phyloP scores from a whole-genome alignment of 2,113 vertebrate genomes.

The Macquaria australasica region DNA sequence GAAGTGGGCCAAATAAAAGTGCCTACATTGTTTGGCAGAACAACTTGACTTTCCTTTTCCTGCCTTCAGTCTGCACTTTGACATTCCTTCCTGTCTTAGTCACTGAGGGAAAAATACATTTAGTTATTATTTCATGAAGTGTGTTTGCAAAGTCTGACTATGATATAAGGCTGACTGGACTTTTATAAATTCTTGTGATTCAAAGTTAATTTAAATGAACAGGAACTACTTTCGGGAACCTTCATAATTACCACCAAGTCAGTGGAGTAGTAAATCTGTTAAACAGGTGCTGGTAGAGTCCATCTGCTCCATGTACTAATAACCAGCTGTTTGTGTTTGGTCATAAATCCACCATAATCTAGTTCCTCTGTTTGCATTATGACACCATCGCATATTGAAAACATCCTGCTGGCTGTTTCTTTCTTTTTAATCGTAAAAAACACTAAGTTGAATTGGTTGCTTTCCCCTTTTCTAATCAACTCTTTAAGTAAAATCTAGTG shows the following conservation, averaged over 20 bases:
- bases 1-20: conserved; percentile 43
- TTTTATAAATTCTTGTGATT: neutral
- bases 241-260: neutral
- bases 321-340: neutral
- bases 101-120: neutral
- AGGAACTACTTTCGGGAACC: neutral
- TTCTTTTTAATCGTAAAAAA: neutral
- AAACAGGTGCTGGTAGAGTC: neutral
- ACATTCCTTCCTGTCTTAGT: conserved; percentile 46
- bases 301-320: neutral
- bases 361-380: conserved; percentile 3
- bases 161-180: neutral
- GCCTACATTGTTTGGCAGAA: conserved; percentile 50
- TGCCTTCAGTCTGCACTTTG: conserved; percentile 29
- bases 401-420: conserved; percentile 22
- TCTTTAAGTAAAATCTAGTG: neutral
- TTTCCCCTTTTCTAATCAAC: neutral
- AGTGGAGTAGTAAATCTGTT: neutral
- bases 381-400: neutral
- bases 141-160: neutral
- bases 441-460: neutral
- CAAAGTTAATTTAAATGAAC: neutral
- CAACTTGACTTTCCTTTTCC: conserved; percentile 64
- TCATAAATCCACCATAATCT: conserved; percentile 25
- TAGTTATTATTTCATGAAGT: neutral